phyloP scores from a whole-genome alignment of 1,140 invertebrate genomes.

The Melipona quadrifasciata region DNA sequence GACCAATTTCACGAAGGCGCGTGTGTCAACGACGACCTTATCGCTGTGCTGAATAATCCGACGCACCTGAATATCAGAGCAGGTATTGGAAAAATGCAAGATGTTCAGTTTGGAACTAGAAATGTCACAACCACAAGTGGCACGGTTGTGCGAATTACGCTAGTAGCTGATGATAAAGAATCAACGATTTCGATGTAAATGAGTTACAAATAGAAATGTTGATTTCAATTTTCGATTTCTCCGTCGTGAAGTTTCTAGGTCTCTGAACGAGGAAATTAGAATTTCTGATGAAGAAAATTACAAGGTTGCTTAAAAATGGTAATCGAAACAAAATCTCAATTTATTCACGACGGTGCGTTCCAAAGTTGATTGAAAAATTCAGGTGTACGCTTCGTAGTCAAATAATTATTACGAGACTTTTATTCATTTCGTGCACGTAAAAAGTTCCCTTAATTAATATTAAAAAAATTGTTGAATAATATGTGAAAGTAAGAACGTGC shows the following conservation, averaged over 20 bases:
- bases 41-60: background rate
- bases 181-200: background rate
- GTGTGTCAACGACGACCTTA: constrained; percentile 5
- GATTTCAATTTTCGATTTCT: background rate
- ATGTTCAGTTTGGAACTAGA: constrained; percentile 5
- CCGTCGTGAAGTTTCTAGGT: background rate
- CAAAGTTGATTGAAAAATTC: no score
- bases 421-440: no score
- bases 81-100: constrained; percentile 27
- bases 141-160: background rate
- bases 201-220: background rate
- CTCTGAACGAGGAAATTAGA: no score
- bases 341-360: no score
- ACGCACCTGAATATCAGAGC: constrained; percentile 35
- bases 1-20: constrained; percentile 65
- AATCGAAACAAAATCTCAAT: background rate
- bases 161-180: no score
- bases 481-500: background rate
- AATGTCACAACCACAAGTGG: background rate
- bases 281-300: background rate
- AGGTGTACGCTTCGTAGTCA: no score
- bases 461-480: background rate
- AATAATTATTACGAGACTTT: no score
- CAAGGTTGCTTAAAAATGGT: background rate
- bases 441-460: no score